Base-by-base conservation (phyloP, 2,113 vertebrate genomes). In the Halichoeres trimaculatus region DNA sequence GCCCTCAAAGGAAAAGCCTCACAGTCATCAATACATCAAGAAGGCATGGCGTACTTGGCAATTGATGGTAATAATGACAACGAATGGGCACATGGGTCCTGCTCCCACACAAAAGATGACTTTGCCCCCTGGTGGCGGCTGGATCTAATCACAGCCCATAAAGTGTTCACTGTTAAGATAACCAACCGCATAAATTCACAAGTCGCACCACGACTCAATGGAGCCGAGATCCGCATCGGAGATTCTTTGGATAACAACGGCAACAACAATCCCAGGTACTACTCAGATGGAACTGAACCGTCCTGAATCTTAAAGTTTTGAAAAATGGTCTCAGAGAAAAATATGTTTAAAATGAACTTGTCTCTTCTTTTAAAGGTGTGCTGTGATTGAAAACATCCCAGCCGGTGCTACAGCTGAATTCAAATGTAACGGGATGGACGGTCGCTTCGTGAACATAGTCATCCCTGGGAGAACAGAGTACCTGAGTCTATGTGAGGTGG, bases 211-310 rank as follows among this genome's bases (percentile, higher is more conserved):
- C 34, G 72, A 59, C 63, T 86, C 1, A 52, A 87, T 0, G 52
- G 48, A 40, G 89, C 85, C 0, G 84, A 91, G 75, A 86, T 92
- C 17, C 68, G 34, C 14, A 86, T 90, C 1, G 90, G 90, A 70
- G 48, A 87, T 45, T 88, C 83, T 5, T 66, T 87, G 2, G 45
- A 41, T 0, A 73, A 85, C 75, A 67, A 81, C 1, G 85, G 88
- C 47, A 91, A 87, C 80, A 56, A 56, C 48, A 91, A 92, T n/a
- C 23, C 81, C 40, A 83, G 81, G 88, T 91, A 80, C 0, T 11
- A 34, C n/a, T n/a, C n/a, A n/a, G n/a, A n/a, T n/a, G n/a, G 6
- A 6, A 4, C 6, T 30, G 30, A 30, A 30, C 30, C 6, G 3
- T 30, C 30, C 3, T 30, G 30, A 6, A 6, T 30, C 30, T 30